Evolutionary conservation across 2,797 vertebrate genomes (phyloP), one percentile per base, ranked within the genome.

Genomic region (Sebastes kiyomatsui): DNA sequence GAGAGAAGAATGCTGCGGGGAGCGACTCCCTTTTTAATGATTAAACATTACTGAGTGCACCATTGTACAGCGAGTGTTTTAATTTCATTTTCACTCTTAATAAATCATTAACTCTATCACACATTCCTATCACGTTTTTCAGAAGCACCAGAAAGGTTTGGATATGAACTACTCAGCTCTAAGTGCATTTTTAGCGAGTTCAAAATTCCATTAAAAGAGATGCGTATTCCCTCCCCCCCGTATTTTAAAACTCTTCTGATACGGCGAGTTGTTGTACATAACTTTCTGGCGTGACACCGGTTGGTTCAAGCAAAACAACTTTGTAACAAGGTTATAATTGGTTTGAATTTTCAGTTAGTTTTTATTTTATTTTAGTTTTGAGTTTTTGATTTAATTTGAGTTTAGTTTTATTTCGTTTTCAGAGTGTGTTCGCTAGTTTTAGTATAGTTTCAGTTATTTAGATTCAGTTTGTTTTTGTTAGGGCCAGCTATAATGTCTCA

Each of bases 11-110:
- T 93, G 88, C 81, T 68, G 22, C 28, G 35, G 7, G 10, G 8
- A 67, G 58, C 18, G 67, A 83, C 89, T 93, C 90, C 89, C 60
- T 78, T 80, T 79, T 87, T 89, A 90, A 91, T 92, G 77, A 92
- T 93, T 93, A 91, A 90, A 88, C 87, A 56, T 71, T 52, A 61
- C 35, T 69, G 27, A 74, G 52, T 16, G 59, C 54, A n/a, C 64
- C 55, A 23, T 42, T 62, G 77, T 69, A 32, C 61, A 32, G 35
- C 58, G 30, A 49, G 59, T 73, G 67, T 74, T 82, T 79, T 30
- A 42, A 65, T 83, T 69, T 82, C 5, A 78, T 61, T 74, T 69
- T 49, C 11, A 16, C 18, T 25, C 25, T 18, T 12, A 12, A 77
- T 80, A 16, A 85, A 80, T 84, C 46, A 77, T 86, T 90, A 25